A percentile compares a stretch with the other conserved stretches of the same genome.
Conservation (phyloP, 2,888 invertebrate genomes). For the Tipula confusa region DNA sequence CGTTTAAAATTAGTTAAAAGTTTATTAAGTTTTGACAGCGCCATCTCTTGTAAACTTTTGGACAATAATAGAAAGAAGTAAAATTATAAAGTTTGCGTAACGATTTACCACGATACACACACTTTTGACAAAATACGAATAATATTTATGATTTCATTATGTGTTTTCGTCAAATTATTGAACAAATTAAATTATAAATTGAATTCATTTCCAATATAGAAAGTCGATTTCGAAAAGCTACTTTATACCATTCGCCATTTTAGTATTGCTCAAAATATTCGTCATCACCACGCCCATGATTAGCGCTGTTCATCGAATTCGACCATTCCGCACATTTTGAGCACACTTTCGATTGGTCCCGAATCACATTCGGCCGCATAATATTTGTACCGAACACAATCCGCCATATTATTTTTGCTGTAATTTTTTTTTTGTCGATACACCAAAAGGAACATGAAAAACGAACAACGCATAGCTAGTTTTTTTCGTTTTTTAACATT, state of each 20-base stretch:
- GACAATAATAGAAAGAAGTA: too few relatives aligned
- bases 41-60: too few relatives aligned
- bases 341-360: conserved; percentile 7
- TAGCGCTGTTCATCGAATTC: neutral
- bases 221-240: neutral
- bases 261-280: neutral
- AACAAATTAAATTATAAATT: too few relatives aligned
- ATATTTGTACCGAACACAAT: neutral
- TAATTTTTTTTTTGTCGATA: neutral
- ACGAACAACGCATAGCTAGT: conserved; percentile 27
- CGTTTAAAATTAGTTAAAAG: too few relatives aligned
- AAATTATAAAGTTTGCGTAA: too few relatives aligned
- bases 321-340: neutral
- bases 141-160: too few relatives aligned
- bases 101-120: too few relatives aligned
- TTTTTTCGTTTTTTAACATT: neutral
- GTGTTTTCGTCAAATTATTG: too few relatives aligned
- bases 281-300: conserved; percentile 30
- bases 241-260: neutral
- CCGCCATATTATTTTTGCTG: neutral
- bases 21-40: too few relatives aligned
- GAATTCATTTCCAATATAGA: too few relatives aligned
- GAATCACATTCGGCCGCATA: neutral
- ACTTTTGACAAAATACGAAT: too few relatives aligned
- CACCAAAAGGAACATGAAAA: conserved; percentile 13